Conservation (phyloP, 2,113 vertebrate genomes). For the Anolis carolinensis region DNA sequence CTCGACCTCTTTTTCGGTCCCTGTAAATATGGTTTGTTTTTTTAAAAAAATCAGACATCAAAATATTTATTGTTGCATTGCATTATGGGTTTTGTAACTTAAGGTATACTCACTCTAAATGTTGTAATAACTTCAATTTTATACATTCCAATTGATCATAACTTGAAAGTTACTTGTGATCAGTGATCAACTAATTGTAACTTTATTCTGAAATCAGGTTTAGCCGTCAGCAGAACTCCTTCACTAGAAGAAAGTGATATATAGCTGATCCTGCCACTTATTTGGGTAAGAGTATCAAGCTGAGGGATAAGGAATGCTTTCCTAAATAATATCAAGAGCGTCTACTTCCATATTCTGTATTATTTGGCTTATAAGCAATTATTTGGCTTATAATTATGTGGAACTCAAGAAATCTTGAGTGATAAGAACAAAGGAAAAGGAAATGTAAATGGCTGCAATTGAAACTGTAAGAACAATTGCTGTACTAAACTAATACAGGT, state of each 20-base stretch:
- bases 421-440: neutral
- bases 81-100: neutral
- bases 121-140: neutral
- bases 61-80: neutral
- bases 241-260: neutral
- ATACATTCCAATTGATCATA: neutral
- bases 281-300: neutral
- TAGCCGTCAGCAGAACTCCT: neutral
- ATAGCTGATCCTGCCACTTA: neutral
- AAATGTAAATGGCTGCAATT: neutral
- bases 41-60: conserved; percentile 22
- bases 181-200: neutral
- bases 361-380: neutral
- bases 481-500: no score
- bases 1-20: conserved; percentile 84
- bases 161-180: neutral
- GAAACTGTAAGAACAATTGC: neutral
- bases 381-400: neutral
- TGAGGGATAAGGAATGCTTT: neutral
- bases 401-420: neutral
- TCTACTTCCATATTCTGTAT: neutral
- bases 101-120: neutral
- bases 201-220: no score
- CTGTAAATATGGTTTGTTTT: conserved; percentile 65
- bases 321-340: neutral